phyloP scores from a whole-genome alignment of 2,888 invertebrate species.

The Parnassius orleans region DNA sequence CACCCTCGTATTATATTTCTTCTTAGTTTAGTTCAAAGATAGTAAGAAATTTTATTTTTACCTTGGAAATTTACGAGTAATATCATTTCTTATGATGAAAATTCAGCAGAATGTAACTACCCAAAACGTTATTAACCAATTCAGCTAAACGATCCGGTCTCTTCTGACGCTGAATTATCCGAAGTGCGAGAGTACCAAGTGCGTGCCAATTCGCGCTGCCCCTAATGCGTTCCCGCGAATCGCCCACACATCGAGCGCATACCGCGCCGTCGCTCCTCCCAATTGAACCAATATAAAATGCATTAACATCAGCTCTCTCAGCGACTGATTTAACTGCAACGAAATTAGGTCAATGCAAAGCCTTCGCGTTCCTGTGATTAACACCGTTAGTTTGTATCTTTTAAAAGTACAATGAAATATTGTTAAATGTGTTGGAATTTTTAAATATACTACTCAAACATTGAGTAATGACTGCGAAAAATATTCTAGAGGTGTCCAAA shows the following conservation, averaged over 20 bases:
- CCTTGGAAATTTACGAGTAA: too few relatives aligned
- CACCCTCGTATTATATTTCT: too few relatives aligned
- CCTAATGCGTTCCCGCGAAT: slow-evolving; percentile 73
- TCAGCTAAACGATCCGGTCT: background rate
- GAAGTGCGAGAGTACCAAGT: slow-evolving; percentile 30
- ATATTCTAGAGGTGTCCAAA: too few relatives aligned
- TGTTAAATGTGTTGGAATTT: too few relatives aligned
- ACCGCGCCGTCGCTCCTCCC: slow-evolving; percentile 73
- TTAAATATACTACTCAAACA: too few relatives aligned
- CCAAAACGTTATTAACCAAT: background rate
- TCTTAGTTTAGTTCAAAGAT: too few relatives aligned
- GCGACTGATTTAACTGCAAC: slow-evolving; percentile 59
- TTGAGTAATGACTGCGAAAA: too few relatives aligned
- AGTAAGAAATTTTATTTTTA: too few relatives aligned
- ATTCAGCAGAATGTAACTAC: too few relatives aligned
- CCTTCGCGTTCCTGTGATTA: slow-evolving; percentile 36
- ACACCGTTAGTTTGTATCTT: slow-evolving; percentile 3
- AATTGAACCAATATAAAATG: slow-evolving; percentile 81
- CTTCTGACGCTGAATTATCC: background rate
- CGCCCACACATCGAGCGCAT: slow-evolving; percentile 74
- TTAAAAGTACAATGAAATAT: background rate
- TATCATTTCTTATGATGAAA: too few relatives aligned
- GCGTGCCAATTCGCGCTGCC: slow-evolving; percentile 63
- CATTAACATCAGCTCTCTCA: slow-evolving; percentile 73
- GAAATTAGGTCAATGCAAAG: slow-evolving; percentile 64